phyloP scores from a whole-genome alignment of 2,113 vertebrate genomes.

The Spilogale gracilis region DNA sequence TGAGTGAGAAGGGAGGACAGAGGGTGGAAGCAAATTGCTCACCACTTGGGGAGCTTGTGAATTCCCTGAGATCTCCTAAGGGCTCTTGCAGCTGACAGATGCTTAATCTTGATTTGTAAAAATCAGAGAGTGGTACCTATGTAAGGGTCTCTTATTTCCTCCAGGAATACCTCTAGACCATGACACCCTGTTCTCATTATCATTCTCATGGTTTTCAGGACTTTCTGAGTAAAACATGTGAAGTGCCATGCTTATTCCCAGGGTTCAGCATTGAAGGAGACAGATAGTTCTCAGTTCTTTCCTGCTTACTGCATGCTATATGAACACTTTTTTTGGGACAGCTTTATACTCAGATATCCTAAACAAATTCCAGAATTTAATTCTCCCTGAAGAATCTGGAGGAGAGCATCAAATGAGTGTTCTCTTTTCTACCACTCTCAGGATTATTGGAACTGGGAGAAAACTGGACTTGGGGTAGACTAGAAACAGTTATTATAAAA shows the following conservation, averaged over 20 bases:
- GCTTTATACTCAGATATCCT: conserved; percentile 10
- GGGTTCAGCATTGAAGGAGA: neutral
- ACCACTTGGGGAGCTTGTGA: neutral
- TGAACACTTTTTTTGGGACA: conserved; percentile 5
- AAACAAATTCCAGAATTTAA: conserved; percentile 27
- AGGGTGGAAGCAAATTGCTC: neutral
- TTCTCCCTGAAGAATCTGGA: neutral
- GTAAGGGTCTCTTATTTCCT: neutral
- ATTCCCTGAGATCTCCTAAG: neutral
- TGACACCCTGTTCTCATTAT: neutral
- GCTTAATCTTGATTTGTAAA: conserved; percentile 28
- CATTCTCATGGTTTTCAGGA: neutral
- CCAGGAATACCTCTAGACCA: neutral
- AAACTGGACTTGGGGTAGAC: conserved; percentile 20
- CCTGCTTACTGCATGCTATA: neutral
- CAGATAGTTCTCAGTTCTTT: neutral
- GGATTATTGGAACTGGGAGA: neutral
- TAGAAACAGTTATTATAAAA: neutral
- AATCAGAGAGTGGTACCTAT: neutral
- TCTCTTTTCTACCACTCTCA: conserved; percentile 7
- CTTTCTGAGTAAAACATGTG: conserved; percentile 23
- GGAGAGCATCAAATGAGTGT: neutral
- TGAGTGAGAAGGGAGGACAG: neutral
- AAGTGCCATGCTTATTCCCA: conserved; percentile 14
- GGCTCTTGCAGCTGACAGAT: neutral